Evolutionary conservation across 1,140 invertebrate species (phyloP), one percentile per base, ranked within the genome.

Genomic region (Neotoxoptera formosana): DNA sequence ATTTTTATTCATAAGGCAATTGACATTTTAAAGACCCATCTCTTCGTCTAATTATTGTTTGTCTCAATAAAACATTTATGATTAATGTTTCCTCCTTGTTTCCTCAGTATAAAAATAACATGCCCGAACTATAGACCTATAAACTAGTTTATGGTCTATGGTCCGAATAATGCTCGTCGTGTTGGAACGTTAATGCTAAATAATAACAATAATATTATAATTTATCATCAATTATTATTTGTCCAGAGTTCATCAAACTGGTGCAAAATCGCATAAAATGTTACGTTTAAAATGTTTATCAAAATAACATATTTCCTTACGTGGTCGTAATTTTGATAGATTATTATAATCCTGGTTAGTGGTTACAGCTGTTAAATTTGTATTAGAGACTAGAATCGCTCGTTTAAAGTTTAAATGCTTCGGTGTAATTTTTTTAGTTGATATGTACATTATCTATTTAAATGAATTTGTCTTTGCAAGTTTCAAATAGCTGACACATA

Each of bases 151-250:
- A 41, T 41, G 41, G 41, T 41, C 41, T 41, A 41, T 41, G 41
- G 0, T 17, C 14, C 14, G 2, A 76, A 76, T 4, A 76, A n/a
- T 76, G 14, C 30, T 76, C 25, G 8, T 76, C 25, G 8, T 60
- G 23, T 30, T 76, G 30, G n/a, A n/a, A 4, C 3, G 30, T 67
- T 67, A 67, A n/a, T 67, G 11, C 30, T 67, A n/a, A 76, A 76
- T 76, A 30, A 67, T 67, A 67, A 67, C 9, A 67, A 30, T 14
- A 30, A 20, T n/a, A 76, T n/a, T 76, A 17, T n/a, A 76, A 76
- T 76, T n/a, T 76, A 76, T 17, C n/a, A n/a, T 76, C 30, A 76
- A 76, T n/a, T 76, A 76, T 76, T 76, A 76, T 76, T 76, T 67
- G 30, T 67, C 30, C 9, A 67, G 30, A 76, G 30, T 76, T 76